phyloP scores from a whole-genome alignment of 2,888 invertebrate genomes.

The Orthosia gothica region DNA sequence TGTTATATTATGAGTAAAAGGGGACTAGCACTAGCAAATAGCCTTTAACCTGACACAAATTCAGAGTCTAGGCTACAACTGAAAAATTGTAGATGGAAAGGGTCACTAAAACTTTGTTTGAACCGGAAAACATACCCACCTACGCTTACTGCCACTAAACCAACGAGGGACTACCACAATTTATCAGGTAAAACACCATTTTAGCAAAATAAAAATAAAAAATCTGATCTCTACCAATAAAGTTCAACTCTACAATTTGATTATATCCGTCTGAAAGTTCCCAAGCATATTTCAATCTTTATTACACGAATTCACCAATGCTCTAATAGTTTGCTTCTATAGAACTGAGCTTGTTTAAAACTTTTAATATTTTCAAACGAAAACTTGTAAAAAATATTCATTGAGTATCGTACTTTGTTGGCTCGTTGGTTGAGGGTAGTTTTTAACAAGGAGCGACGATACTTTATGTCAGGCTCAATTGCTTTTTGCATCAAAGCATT shows the following conservation, averaged over 20 bases:
- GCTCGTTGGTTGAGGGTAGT: conserved; percentile 26
- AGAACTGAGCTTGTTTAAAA: conserved; percentile 40
- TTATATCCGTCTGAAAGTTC: conserved; percentile 37
- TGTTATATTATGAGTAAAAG: background rate
- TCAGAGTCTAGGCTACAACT: no score
- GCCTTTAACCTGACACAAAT: no score
- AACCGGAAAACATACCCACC: no score
- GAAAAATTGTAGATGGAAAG: no score
- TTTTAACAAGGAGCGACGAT: conserved; percentile 37
- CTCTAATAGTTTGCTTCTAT: conserved; percentile 27
- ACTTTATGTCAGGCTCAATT: conserved; percentile 18
- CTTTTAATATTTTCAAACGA: conserved; percentile 49
- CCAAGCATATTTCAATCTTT: conserved; percentile 34
- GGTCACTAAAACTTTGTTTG: no score
- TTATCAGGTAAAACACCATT: background rate
- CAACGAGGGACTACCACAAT: no score
- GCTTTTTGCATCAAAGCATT: conserved; percentile 12
- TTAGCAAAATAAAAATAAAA: conserved; percentile 20
- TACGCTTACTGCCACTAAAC: no score
- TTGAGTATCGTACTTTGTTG: conserved; percentile 23
- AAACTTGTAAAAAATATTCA: conserved; percentile 47
- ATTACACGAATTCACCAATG: background rate
- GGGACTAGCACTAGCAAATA: no score
- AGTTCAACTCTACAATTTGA: conserved; percentile 22
- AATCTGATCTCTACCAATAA: background rate